Base-by-base conservation (phyloP, 1,140 invertebrate genomes). In the Atta colombica region DNA sequence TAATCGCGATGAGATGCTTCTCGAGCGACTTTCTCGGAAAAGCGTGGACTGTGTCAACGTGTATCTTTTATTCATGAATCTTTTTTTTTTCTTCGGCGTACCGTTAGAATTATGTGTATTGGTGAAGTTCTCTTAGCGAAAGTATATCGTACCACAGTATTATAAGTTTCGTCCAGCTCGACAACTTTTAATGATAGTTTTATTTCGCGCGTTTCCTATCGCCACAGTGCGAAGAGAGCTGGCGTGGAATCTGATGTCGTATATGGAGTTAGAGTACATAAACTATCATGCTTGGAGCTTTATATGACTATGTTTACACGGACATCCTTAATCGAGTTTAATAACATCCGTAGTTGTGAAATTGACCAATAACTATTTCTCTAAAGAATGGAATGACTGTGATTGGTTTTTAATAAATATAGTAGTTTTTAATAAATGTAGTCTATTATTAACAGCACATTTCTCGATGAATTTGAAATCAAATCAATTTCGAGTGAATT, bases 121-220 rank as follows among this genome's bases (percentile, higher is more conserved):
- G 80, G 80, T 84, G 58, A 84, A 84, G 80, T 75, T 82, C 16
- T 28, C n/a, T n/a, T 39, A 84, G 31, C 55, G 39, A 61, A 61
- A 84, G 45, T 84, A 84, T 84, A 84, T 84, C 55, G 75, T 84
- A 39, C 58, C 39, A 28, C n/a, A 25, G 69, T 61, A 75, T 84
- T 84, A 84, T 75, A 84, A 84, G 69, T 84, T 84, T 61, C 25
- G 39, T 84, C 39, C 69, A 58, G 69, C 21, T 16, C 21, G n/a
- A 25, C 28, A 84, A 84, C 80, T 84, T 84, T 84, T 84, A 84
- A 84, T 84, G 80, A 84, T 71, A 84, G 69, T 84, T 84, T 84
- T 84, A 84, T 84, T 74, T 75, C 69, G 18, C 55, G 55, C 80
- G 28, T 84, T 84, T 75, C 8, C 55, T 84, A 75, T 63, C 80